Base-by-base conservation (phyloP, 30 jellyfish, hydroid and myxozoan genomes). In the Phacellophora camtschatica region DNA sequence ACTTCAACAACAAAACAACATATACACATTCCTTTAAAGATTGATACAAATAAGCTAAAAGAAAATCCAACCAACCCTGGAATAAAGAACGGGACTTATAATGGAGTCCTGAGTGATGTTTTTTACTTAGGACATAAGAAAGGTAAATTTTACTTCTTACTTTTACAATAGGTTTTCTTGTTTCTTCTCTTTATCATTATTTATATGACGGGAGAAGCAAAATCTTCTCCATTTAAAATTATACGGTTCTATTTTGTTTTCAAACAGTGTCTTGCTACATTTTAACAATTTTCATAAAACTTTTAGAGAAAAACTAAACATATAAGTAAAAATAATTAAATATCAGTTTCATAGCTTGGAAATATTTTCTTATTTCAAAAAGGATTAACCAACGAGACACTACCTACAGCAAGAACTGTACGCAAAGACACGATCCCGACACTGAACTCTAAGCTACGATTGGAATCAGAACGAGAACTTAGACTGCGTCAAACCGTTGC, bases 361-460 rank as follows among this genome's bases (percentile, higher is more conserved):
- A n/a, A n/a, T n/a, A 1, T 22, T 7, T 12, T 57, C 15, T 29
- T 5, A 24, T 66, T 3, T 1, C 39, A 2, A 37, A n/a, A 24
- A 63, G 56, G 29, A 34, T 31, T 31, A 66, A 27, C 63, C 25
- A 74, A 74, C 35, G 29, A 32, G 33, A 24, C n/a, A 1, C 15
- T 42, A 18, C 49, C 90, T 16, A 77, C 90, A 9, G 23, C 90
- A 22, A 41, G 35, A 27, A 2, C 90, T 2, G 90, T 77, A 15
- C 72, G 90, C 24, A 77, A 77, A 31, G 90, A 77, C 69, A 62
- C 82, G 11, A 77, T 77, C 2, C 90, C 90, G 0, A 77, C 90
- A 2, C 3, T 64, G 71, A 77, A 62, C 8, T 45, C 45, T 66
- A 77, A 68, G 67, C 82, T 61, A 15, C 82, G 16, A 34, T 64